A percentile compares a stretch with the other conserved stretches of the same genome.
Conservation (phyloP, 1,140 invertebrate genomes). For the Antheraea pernyi region DNA sequence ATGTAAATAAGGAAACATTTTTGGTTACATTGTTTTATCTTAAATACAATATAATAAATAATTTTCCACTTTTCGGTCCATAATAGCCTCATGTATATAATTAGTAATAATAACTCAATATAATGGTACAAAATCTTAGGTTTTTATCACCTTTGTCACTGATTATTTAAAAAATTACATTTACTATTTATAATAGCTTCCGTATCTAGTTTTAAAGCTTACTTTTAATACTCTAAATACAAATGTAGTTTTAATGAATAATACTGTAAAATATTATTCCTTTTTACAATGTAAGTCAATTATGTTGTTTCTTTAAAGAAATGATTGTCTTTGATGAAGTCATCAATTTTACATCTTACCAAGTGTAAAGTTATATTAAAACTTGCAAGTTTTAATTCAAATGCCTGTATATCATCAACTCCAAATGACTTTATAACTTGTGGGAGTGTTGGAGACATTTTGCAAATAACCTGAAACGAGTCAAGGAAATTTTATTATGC, state of each 20-base stretch:
- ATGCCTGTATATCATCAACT: constrained; percentile 41
- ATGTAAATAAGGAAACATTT: not conserved
- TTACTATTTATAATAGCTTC: constrained; percentile 1
- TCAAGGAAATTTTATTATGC: not conserved
- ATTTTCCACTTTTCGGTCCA: not conserved
- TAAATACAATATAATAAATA: constrained; percentile 5
- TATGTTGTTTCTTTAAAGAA: constrained; percentile 28
- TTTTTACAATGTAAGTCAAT: not conserved
- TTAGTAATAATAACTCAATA: not conserved
- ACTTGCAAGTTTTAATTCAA: constrained; percentile 42
- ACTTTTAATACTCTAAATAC: not conserved
- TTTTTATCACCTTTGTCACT: not conserved
- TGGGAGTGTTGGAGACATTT: constrained; percentile 60
- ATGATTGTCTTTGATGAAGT: constrained; percentile 55
- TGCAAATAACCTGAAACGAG: constrained; percentile 63
- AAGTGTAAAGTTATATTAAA: constrained; percentile 56
- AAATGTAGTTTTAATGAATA: not conserved
- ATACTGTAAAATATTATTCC: not conserved
- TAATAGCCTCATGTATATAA: constrained; percentile 11
- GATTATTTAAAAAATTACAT: not conserved
- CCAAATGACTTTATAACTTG: constrained; percentile 62
- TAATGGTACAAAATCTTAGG: constrained; percentile 10
- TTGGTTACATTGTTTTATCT: not conserved
- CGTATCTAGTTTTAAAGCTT: not conserved
- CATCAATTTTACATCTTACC: constrained; percentile 56